Percentiles rank a stretch among this genome's conserved stretches.
Conservation (phyloP, 2,113 vertebrate species). For the Struthio camelus region DNA sequence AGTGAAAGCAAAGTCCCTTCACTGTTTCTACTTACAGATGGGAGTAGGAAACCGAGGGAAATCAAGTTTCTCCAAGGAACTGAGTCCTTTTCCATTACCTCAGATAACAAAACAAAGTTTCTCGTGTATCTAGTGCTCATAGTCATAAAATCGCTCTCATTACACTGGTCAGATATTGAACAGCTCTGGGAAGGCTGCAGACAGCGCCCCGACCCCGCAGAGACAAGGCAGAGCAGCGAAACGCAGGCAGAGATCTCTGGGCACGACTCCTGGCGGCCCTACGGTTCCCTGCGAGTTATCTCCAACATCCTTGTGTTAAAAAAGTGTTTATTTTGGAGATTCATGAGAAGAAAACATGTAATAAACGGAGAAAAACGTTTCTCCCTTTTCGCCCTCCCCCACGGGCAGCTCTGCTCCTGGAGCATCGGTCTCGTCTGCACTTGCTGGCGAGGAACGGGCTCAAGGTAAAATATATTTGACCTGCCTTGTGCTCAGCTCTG, state of each 20-base stretch:
- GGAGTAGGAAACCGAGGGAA: not conserved
- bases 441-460: not conserved
- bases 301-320: not conserved
- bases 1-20: not conserved
- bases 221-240: not conserved
- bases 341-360: not conserved
- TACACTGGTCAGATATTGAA: not conserved
- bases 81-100: not conserved
- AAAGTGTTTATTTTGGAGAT: not conserved
- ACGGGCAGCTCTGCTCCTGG: not conserved
- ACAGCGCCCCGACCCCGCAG: not conserved
- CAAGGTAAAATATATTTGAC: not conserved
- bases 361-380: not conserved
- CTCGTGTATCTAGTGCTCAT: not conserved
- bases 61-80: not conserved
- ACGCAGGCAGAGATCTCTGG: not conserved
- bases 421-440: not conserved
- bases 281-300: not conserved
- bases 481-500: not conserved
- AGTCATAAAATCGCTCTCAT: too few relatives aligned
- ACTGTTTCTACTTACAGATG: not conserved
- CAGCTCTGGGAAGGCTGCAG: not conserved
- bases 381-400: not conserved
- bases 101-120: not conserved
- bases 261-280: not conserved